Conservation (phyloP, 2,797 vertebrate genomes). For the Loris lydekkerianus region DNA sequence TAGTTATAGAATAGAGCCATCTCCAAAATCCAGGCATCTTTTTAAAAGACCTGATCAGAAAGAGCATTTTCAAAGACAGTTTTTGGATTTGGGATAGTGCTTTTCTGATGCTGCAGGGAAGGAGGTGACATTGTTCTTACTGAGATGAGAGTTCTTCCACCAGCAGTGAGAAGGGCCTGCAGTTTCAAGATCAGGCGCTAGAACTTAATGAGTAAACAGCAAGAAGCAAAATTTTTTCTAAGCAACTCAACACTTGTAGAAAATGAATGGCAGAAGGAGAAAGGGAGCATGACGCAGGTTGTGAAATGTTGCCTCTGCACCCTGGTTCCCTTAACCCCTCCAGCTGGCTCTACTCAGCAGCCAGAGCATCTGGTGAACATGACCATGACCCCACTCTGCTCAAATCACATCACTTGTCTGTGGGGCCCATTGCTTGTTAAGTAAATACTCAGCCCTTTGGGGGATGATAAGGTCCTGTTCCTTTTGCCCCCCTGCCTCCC, state of each 20-base stretch:
- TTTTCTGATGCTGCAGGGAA: constrained; percentile 2
- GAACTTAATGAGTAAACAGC: neutral
- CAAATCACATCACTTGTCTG: neutral
- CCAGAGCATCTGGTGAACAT: neutral
- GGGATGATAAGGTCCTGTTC: neutral
- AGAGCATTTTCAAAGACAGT: neutral
- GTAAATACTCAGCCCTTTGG: neutral
- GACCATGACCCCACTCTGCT: neutral
- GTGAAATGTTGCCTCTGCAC: neutral
- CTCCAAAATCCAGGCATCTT: neutral
- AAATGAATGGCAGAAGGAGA: neutral
- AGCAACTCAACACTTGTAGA: neutral
- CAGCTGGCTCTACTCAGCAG: too few relatives aligned
- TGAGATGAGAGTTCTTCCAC: neutral
- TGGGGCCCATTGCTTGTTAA: neutral
- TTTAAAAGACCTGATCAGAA: neutral
- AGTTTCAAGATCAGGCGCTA: neutral
- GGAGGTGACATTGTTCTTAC: neutral
- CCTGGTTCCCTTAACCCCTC: neutral
- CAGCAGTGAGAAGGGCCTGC: neutral
- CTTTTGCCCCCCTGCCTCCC: neutral
- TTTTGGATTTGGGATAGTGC: neutral
- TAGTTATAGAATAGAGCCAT: neutral
- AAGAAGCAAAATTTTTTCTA: neutral
- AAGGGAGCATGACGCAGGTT: fast-evolving